A percentile compares a stretch with the other conserved stretches of the same genome.
phyloP scores from a whole-genome alignment of 2,113 vertebrate genomes.

The Amphilophus citrinellus region DNA sequence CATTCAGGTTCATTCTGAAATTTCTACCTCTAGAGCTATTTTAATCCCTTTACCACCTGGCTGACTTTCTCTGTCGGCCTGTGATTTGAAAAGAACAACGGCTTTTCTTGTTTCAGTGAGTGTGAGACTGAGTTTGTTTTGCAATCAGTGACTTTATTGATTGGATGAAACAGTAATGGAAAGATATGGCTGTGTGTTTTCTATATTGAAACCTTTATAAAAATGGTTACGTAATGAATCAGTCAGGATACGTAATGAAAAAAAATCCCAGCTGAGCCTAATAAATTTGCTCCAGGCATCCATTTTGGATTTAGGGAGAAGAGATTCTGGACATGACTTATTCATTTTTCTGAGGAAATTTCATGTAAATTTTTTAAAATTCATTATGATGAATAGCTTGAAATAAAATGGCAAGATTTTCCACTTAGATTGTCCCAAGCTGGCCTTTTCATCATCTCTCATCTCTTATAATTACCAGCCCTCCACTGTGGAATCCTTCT shows the following conservation, averaged over 20 bases:
- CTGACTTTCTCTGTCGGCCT: background rate
- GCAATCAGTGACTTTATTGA: constrained; percentile 29
- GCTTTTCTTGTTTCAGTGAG: background rate
- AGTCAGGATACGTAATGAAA: background rate
- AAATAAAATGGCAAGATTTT: constrained; percentile 43
- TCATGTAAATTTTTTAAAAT: constrained; percentile 27
- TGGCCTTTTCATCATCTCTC: constrained; percentile 42
- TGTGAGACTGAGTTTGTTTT: background rate
- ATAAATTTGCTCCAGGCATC: background rate
- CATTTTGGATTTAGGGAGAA: background rate
- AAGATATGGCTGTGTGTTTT: background rate
- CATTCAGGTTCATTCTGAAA: background rate
- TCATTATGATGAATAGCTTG: constrained; percentile 47
- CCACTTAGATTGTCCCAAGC: constrained; percentile 49
- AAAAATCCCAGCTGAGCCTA: background rate
- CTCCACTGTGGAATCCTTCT: background rate
- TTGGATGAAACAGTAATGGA: constrained; percentile 28
- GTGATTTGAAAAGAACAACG: background rate
- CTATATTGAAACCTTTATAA: background rate
- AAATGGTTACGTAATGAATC: background rate
- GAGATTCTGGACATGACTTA: constrained; percentile 14
- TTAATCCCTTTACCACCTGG: background rate
- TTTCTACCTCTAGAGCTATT: background rate
- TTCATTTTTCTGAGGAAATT: constrained; percentile 20
- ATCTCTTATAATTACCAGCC: constrained; percentile 52